Percentiles rank a stretch among this genome's conserved stretches.
These are phyloP conservation scores for Sciaenops ocellatus DNA, from an alignment of 2,797 vertebrate genomes.

Conservation along the genomic window DNA sequence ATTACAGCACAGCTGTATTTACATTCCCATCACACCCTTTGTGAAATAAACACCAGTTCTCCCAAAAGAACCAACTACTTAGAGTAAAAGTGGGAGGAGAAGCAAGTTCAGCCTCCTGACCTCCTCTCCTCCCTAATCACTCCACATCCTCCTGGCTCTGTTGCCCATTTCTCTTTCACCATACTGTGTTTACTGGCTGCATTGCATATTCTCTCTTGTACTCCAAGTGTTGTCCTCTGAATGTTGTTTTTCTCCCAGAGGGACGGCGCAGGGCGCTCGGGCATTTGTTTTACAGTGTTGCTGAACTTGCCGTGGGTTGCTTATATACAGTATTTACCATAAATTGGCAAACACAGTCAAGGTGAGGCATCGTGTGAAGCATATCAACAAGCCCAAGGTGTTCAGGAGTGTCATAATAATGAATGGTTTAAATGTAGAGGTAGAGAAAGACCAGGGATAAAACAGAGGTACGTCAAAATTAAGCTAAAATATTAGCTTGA, in stretches of 20 bases:
- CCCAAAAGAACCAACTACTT: conserved; percentile 60
- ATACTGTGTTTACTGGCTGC: conserved; percentile 47
- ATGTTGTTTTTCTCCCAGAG: conserved; percentile 51
- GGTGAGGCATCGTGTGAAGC: conserved; percentile 20
- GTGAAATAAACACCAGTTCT: conserved; percentile 65
- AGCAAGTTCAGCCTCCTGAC: conserved; percentile 44
- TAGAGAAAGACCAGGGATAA: background rate
- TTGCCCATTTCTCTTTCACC: background rate
- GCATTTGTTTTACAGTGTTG: conserved; percentile 42
- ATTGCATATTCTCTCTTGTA: conserved; percentile 53
- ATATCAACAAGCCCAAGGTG: conserved; percentile 7
- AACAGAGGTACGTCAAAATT: background rate
- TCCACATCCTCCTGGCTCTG: conserved; percentile 31
- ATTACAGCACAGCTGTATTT: conserved; percentile 63
- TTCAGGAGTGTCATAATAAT: background rate
- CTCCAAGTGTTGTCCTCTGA: conserved; percentile 33
- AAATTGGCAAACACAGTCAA: conserved; percentile 33
- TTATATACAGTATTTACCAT: conserved; percentile 29
- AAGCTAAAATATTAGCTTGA: background rate
- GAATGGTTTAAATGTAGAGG: conserved; percentile 3
- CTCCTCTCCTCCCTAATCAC: conserved; percentile 35
- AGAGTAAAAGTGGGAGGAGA: conserved; percentile 54
- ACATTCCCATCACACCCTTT: conserved; percentile 69
- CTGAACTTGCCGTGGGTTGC: conserved; percentile 17
- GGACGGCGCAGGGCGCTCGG: conserved; percentile 28